A percentile compares a stretch with the other conserved stretches of the same genome.
Conservation (phyloP, 2,113 vertebrate genomes). For the Bos indicus region DNA sequence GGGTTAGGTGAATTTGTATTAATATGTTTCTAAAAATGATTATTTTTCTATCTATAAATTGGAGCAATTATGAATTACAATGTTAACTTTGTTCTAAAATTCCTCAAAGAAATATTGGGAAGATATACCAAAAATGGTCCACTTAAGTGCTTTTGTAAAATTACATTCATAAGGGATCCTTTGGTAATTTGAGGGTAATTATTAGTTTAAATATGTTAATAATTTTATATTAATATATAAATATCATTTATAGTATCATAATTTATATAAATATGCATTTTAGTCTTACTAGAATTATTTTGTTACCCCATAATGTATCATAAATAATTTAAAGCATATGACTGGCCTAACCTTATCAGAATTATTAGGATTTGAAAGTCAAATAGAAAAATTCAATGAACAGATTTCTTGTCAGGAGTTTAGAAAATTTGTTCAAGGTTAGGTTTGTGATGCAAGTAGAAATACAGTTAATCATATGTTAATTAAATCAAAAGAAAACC, state of each 20-base stretch:
- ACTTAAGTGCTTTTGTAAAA: not conserved
- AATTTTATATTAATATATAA: not conserved
- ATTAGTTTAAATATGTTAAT: not conserved
- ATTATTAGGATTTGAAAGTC: not conserved
- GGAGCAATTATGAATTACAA: not conserved
- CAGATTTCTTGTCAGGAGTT: not conserved
- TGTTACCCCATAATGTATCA: not conserved
- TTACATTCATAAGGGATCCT: not conserved
- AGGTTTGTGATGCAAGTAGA: not conserved
- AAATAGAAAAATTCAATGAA: not conserved
- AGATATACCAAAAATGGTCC: not conserved
- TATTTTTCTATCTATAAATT: not conserved
- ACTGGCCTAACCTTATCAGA: not conserved
- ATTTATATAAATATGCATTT: not conserved
- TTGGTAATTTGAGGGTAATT: not conserved
- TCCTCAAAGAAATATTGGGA: not conserved
- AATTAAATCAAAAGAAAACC: not conserved
- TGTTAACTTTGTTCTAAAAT: not conserved
- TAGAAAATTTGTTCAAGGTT: not conserved
- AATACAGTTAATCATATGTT: not conserved
- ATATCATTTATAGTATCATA: not conserved
- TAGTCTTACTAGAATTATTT: constrained; percentile 6
- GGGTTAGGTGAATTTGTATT: not conserved
- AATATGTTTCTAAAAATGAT: not conserved
- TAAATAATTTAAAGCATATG: not conserved